Evolutionary conservation across 2,113 vertebrate species (phyloP).

Genomic region (Neopipo cinnamomea): DNA sequence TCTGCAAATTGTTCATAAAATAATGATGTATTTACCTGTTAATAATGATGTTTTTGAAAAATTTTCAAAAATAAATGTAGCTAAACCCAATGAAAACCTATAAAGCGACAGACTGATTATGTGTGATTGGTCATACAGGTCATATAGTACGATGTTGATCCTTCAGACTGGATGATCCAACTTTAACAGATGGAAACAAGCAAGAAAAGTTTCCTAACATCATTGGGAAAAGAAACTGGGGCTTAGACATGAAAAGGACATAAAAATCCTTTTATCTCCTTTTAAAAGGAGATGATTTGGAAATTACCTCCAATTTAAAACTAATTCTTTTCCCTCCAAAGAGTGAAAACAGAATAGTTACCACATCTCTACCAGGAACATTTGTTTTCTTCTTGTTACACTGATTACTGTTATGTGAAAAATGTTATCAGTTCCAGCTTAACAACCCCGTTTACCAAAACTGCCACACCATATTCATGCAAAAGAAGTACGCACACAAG

Average conservation of each 20-base stretch:
- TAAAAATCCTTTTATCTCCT: not conserved
- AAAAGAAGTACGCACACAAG: not conserved
- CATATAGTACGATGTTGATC: not conserved
- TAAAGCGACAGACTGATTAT: not conserved
- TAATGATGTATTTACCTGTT: not conserved
- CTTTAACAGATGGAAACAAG: not conserved
- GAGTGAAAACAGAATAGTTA: not conserved
- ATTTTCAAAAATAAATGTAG: not conserved
- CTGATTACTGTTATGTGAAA: not conserved
- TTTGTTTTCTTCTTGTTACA: not conserved
- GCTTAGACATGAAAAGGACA: not conserved
- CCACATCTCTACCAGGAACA: not conserved
- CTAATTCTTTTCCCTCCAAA: not conserved
- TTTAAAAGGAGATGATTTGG: not conserved
- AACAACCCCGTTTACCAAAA: not conserved
- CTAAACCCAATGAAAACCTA: not conserved
- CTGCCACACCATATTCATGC: not conserved
- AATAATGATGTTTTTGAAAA: not conserved
- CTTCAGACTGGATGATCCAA: not conserved
- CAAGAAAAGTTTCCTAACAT: not conserved
- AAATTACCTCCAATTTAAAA: not conserved
- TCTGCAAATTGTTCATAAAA: not conserved
- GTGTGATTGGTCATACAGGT: not conserved
- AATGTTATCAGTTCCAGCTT: not conserved
- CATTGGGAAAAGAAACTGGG: not conserved